Evolutionary conservation across 2,888 invertebrate species (phyloP).

Genomic region (Reticulitermes lucifugus): DNA sequence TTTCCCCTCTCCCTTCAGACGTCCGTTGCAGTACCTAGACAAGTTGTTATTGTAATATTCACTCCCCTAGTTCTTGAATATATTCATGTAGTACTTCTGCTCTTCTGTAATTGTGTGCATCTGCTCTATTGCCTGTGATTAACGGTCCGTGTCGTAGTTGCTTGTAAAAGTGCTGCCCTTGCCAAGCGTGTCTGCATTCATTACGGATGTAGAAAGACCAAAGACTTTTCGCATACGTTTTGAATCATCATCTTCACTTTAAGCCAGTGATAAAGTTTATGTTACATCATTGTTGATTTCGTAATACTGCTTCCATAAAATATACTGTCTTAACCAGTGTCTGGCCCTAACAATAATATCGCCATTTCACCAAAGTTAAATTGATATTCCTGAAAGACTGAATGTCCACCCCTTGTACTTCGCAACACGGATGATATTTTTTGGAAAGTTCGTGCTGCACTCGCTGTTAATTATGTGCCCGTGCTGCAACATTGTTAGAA

Average conservation of each 20-base stretch:
- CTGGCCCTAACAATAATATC: too few relatives aligned
- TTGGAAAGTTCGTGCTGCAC: not conserved
- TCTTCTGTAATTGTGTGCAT: not conserved
- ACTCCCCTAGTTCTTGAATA: not conserved
- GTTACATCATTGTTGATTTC: too few relatives aligned
- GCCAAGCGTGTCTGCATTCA: not conserved
- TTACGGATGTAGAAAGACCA: not conserved
- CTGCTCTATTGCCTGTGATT: not conserved
- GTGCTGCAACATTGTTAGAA: not conserved
- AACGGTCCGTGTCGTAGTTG: not conserved
- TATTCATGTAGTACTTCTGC: not conserved
- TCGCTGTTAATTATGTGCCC: not conserved
- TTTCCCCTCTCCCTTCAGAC: not conserved
- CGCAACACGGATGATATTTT: not conserved
- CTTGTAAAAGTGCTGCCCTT: not conserved
- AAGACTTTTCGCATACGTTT: not conserved
- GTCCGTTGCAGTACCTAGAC: not conserved
- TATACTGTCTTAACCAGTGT: too few relatives aligned
- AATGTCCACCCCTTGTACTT: not conserved
- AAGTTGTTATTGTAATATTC: not conserved
- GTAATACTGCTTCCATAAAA: too few relatives aligned
- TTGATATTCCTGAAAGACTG: not conserved
- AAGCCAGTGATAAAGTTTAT: not conserved
- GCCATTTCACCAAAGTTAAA: not conserved
- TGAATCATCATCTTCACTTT: not conserved